These are phyloP conservation scores for Eufriesea mexicana DNA, from an alignment of 1,140 invertebrate genomes.

Conservation along the genomic window DNA sequence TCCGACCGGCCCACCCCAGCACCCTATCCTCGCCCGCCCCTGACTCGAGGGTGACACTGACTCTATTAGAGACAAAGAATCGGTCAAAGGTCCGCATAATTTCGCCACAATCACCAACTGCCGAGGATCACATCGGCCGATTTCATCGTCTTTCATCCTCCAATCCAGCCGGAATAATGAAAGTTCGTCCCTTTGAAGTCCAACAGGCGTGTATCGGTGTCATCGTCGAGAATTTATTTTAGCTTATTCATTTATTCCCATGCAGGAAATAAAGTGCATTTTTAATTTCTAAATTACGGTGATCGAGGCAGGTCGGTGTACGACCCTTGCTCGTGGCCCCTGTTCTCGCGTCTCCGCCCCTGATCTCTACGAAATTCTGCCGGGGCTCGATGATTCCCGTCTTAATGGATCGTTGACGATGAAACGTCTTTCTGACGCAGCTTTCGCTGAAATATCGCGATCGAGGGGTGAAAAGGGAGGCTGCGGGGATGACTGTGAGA, in stretches of 20 bases:
- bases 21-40: neutral
- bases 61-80: neutral
- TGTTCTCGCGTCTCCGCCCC: no score
- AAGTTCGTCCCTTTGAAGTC: constrained; percentile 37
- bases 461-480: neutral
- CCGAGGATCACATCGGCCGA: neutral
- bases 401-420: constrained; percentile 36
- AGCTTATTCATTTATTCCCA: no score
- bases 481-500: neutral
- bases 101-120: constrained; percentile 25
- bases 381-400: constrained; percentile 18
- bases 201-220: constrained; percentile 39
- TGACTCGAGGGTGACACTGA: neutral
- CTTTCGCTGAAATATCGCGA: constrained; percentile 7
- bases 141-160: neutral
- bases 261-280: no score
- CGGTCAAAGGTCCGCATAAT: constrained; percentile 37
- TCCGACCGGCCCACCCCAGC: neutral
- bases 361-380: neutral
- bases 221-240: constrained; percentile 45
- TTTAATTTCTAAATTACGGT: no score
- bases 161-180: constrained; percentile 35
- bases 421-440: constrained; percentile 21
- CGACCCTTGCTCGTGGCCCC: no score
- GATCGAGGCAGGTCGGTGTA: no score